phyloP scores from a whole-genome alignment of 1,140 invertebrate genomes.

The Drosophila takahashii region DNA sequence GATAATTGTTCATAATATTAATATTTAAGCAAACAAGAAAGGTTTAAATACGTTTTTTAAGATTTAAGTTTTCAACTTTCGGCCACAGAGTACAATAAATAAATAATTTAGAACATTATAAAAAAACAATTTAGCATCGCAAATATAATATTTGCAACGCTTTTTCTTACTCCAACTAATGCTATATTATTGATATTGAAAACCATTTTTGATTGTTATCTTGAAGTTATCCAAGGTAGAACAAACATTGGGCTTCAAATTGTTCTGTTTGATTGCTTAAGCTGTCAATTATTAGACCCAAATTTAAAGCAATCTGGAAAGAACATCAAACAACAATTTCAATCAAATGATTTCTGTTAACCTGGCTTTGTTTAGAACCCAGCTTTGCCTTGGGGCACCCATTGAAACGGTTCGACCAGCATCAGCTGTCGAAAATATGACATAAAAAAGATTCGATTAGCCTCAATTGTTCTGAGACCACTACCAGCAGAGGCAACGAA shows the following conservation, averaged over 20 bases:
- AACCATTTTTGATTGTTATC: neutral
- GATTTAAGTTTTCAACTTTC: no score
- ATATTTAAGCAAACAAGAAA: neutral
- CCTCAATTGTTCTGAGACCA: constrained; percentile 77
- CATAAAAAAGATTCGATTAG: constrained; percentile 75
- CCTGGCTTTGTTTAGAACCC: constrained; percentile 22
- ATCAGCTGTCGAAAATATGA: constrained; percentile 75
- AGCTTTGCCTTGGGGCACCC: constrained; percentile 28
- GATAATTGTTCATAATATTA: neutral
- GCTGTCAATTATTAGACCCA: constrained; percentile 36
- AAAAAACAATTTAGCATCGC: no score
- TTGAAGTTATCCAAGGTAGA: neutral
- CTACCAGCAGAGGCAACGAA: constrained; percentile 70
- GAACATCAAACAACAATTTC: constrained; percentile 32
- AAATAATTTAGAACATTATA: neutral
- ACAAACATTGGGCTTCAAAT: constrained; percentile 10
- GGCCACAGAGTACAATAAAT: neutral
- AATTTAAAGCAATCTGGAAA: constrained; percentile 43
- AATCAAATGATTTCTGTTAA: constrained; percentile 30
- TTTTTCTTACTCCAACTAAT: no score
- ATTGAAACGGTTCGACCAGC: constrained; percentile 67
- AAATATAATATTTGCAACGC: neutral
- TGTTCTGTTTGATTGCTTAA: constrained; percentile 19
- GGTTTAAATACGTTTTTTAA: no score
- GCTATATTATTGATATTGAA: neutral